Conservation (phyloP, 2,113 vertebrate genomes). For the Grallaria varia region DNA sequence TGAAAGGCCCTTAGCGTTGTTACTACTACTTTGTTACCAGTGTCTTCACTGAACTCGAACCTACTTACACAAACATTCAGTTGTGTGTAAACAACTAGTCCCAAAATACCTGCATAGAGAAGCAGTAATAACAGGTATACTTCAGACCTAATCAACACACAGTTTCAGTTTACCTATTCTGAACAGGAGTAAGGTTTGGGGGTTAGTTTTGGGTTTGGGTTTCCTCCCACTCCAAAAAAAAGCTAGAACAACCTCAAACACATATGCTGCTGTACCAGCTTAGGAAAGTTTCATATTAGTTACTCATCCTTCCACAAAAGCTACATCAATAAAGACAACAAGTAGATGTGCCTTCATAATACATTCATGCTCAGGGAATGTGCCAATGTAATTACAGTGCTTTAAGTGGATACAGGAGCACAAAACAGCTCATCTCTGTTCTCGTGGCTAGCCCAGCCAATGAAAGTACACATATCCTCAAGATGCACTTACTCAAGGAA, state of each 20-base stretch:
- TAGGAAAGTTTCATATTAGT: not conserved
- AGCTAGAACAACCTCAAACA: not conserved
- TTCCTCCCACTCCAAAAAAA: not conserved
- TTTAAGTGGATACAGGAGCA: not conserved
- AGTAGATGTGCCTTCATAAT: not conserved
- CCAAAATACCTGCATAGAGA: not conserved
- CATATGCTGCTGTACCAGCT: fast-evolving
- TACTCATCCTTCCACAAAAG: not conserved
- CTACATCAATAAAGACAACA: not conserved
- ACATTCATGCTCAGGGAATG: not conserved
- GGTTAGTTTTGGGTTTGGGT: not conserved
- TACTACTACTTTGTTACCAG: not conserved
- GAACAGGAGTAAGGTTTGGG: not conserved
- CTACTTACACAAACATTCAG: not conserved
- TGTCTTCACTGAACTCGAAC: not conserved
- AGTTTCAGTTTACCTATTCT: not conserved
- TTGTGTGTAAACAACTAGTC: not conserved
- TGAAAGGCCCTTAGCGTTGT: not conserved
- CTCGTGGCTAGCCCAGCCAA: not conserved
- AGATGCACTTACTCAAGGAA: not conserved
- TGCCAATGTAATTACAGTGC: not conserved
- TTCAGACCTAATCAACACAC: not conserved
- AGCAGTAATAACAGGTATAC: not conserved
- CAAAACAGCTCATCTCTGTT: not conserved
- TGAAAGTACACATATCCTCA: not conserved